These are phyloP conservation scores for Lasioglossum figueresi DNA, from an alignment of 2,888 invertebrate species.

Conservation along the genomic window DNA sequence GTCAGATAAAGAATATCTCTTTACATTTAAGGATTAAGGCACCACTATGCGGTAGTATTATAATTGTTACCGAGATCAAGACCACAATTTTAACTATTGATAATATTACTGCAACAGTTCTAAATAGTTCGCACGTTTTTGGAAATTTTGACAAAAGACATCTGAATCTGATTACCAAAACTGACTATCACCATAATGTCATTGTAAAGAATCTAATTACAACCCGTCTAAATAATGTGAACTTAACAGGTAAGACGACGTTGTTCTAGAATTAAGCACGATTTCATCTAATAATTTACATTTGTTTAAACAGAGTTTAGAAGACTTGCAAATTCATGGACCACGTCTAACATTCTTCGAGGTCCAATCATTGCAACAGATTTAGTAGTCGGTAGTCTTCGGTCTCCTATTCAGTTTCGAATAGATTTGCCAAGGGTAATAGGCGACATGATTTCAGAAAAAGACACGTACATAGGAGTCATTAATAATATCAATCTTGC, in stretches of 20 bases:
- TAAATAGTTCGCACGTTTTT: constrained; percentile 55
- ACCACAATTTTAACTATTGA: constrained; percentile 66
- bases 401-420: constrained; percentile 48
- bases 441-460: constrained; percentile 76
- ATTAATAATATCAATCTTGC: constrained; percentile 82
- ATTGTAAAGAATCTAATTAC: constrained; percentile 51
- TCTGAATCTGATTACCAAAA: constrained; percentile 58
- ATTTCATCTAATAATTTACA: background rate
- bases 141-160: constrained; percentile 62
- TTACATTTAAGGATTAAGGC: constrained; percentile 63
- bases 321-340: constrained; percentile 66
- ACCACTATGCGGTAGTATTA: constrained; percentile 64
- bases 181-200: constrained; percentile 56
- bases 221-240: constrained; percentile 8
- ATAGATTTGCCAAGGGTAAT: constrained; percentile 61
- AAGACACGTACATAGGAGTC: constrained; percentile 79
- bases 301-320: constrained; percentile 37
- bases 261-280: background rate
- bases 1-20: background rate
- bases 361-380: constrained; percentile 60
- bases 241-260: constrained; percentile 42
- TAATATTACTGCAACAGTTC: constrained; percentile 58
- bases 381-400: constrained; percentile 59
- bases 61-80: constrained; percentile 65
- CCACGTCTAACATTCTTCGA: constrained; percentile 57